Conservation (phyloP, 1,140 invertebrate genomes). For the Vollenhovia emeryi region DNA sequence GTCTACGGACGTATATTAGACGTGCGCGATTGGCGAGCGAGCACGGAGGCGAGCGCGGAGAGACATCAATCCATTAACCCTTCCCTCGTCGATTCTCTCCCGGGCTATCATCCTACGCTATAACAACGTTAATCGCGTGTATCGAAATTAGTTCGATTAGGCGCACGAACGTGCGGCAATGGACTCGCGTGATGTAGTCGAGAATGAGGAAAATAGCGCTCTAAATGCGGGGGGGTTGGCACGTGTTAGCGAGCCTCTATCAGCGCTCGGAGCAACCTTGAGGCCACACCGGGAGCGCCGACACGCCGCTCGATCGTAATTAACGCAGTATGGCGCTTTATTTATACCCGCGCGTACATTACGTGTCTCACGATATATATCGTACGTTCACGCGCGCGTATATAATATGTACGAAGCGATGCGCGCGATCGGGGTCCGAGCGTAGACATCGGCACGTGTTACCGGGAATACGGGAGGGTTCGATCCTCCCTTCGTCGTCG, state of each 20-base stretch:
- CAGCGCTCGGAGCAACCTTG: conserved; percentile 28
- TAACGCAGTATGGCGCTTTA: conserved; percentile 72
- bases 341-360: conserved; percentile 67
- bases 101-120: conserved; percentile 10
- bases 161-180: background rate
- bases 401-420: conserved; percentile 59
- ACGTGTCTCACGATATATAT: conserved; percentile 54
- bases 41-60: conserved; percentile 26
- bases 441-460: conserved; percentile 80
- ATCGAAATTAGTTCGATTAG: conserved; percentile 25
- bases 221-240: background rate
- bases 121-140: conserved; percentile 56
- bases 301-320: conserved; percentile 66
- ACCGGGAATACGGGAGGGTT: conserved; percentile 62
- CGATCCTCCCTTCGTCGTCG: conserved; percentile 72
- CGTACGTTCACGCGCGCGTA: conserved; percentile 37
- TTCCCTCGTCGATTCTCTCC: conserved; percentile 41
- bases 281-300: conserved; percentile 1
- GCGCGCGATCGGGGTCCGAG: conserved; percentile 43
- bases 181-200: background rate
- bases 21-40: conserved; percentile 52
- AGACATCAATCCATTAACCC: conserved; percentile 72
- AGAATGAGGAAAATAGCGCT: background rate
- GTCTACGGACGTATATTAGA: conserved; percentile 70
- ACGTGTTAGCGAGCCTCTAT: conserved; percentile 14